Base-by-base conservation (phyloP, 2,113 vertebrate genomes). In the Leuciscus idus region DNA sequence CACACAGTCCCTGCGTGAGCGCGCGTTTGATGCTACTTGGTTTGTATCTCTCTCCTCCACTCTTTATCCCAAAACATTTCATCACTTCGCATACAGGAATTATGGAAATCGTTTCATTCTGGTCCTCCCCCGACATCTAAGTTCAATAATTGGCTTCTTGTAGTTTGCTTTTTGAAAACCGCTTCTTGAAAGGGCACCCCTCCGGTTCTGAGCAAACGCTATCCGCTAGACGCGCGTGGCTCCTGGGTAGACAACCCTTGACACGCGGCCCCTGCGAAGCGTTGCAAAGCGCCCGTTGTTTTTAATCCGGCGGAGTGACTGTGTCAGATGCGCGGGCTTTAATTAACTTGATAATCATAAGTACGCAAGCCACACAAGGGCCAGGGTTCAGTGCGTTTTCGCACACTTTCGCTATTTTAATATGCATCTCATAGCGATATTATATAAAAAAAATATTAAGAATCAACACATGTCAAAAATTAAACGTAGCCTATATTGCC, bases 261-360 rank as follows among this genome's bases (percentile, higher is more conserved):
- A 98, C 96, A 97, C 92, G 93, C 94, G 94, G 73, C 95, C 97
- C 97, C 97, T 97, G 93, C 92, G 96, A 97, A 97, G 97, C 96
- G 92, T 90, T 93, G 96, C 96, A 95, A 80, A 55, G 79, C 61
- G 78, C 85, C 78, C 15, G 68, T 73, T 55, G 64, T 62, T 97
- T 97, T 96, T 98, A 98, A 98, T 97, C 95, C 96, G 96, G 96
- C 95, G 96, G 96, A 96, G 96, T 98, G 97, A 98, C 96, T 97
- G 97, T 97, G 97, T 98, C 96, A 97, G 96, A 97, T 96, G 96
- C 52, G 66, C 95, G 94, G 92, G 95, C 96, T 99, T 98, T 98
- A 98, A 98, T 99, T 98, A 98, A 98, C 96, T 97, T 96, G 96
- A 97, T 97, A 97, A 99, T 96, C 97, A 97, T 96, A 96, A 95